Evolutionary conservation across 2,113 vertebrate species (phyloP).

Genomic region (Corythaixoides concolor): DNA sequence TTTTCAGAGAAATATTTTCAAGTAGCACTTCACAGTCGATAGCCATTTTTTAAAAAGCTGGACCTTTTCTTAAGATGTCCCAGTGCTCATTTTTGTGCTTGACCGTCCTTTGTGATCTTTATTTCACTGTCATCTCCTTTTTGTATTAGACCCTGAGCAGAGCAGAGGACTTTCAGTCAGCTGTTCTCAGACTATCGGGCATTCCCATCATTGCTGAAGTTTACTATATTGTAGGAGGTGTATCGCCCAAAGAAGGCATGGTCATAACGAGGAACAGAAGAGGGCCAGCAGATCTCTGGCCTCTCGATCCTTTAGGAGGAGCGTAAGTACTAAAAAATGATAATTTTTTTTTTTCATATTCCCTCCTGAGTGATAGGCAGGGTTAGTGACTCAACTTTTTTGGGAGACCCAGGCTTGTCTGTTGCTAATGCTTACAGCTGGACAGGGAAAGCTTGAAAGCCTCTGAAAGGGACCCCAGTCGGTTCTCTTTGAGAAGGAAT

Average conservation of each 20-base stretch:
- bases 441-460: not conserved
- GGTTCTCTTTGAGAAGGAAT: not conserved
- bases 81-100: not conserved
- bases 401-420: not conserved
- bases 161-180: conserved; percentile 83
- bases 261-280: conserved; percentile 88
- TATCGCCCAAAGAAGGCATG: conserved; percentile 78
- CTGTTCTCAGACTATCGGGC: conserved; percentile 80
- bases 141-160: conserved; percentile 69
- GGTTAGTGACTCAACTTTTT: not conserved
- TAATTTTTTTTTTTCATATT: rapidly evolving
- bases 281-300: conserved; percentile 89
- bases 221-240: conserved; percentile 91
- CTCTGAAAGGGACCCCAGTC: not conserved
- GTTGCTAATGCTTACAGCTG: not conserved
- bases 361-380: not conserved
- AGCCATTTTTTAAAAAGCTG: not conserved
- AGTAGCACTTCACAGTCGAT: not conserved
- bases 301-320: conserved; percentile 81
- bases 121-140: not conserved
- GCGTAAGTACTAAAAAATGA: conserved; percentile 68
- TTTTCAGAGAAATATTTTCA: not conserved
- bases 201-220: conserved; percentile 88
- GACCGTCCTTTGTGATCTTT: not conserved
- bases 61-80: no score